Evolutionary conservation across 2,888 invertebrate genomes (phyloP), one percentile per base, ranked within the genome.

Genomic region (Ernsta delagoae): DNA sequence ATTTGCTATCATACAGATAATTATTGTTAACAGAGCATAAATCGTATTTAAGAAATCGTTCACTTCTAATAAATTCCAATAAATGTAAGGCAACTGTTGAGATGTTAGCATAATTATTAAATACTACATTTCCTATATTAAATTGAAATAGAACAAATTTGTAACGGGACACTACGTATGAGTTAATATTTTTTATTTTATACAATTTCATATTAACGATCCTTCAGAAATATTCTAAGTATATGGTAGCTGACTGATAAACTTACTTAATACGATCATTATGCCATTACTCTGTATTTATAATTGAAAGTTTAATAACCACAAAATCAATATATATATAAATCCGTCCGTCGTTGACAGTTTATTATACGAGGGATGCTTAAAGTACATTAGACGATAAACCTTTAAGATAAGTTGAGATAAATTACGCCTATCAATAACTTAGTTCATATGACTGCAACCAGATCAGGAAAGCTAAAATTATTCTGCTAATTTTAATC

Each of bases 341-440:
- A 50, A 12, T n/a, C 45, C n/a, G n/a, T 6, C n/a, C 2, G 2
- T 50, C 6, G 7, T 12, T 12, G 5, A 48, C 48, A 48, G 48
- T 48, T 12, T 50, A 50, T 50, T 54, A 31, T 11, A 54, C 31
- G 9, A n/a, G 31, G 11, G 34, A 34, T 34, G 54, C 54, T 54
- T 54, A 54, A 54, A 54, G 11, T 54, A 54, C 54, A 34, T 54
- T 54, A 34, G 36, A 36, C 39, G 5, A 48, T 39, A 50, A 65
- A 48, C 36, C 36, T 62, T 65, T 39, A 65, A 39, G 53, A 54
- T 63, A 41, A 63, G 41, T 39, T 63, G 63, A 63, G 63, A 65
- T 65, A 59, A 65, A 65, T 59, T 65, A 48, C 5, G 4, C 43
- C 65, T 50, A 56, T 50, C 34, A 65, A 65, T 65, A 65, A 50